Evolutionary conservation across 1,140 invertebrate species (phyloP), one percentile per base, ranked within the genome.

Genomic region (Pissodes strobi): DNA sequence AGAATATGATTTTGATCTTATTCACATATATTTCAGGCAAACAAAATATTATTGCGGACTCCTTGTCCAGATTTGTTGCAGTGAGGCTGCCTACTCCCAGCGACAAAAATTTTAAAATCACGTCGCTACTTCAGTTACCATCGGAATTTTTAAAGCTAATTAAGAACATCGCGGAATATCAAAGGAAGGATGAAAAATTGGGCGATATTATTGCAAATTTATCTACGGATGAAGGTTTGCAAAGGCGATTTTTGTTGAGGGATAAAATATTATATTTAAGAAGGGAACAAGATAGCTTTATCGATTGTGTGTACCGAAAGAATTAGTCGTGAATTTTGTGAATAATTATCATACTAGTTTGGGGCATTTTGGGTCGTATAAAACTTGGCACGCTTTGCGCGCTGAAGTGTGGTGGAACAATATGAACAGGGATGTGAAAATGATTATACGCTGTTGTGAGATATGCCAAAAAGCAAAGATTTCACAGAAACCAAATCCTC

Each of bases 281-380:
- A 25, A 6, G 51, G 13, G 13, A 17, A 10, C 17, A 34, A n/a
- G 51, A 53, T 6, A 25, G 27, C 8, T 30, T 53, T 53, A 27
- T 15, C 13, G 25, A 15, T 19, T 53, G 18, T 53, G 51, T 27
- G 8, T 53, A 15, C 51, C 27, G 8, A 53, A 17, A 53, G 19
- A n/a, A 30, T 25, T 53, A 53, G 30, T 25, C 6, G 12, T 13
- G 0, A 5, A 30, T 13, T 53, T 53, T 53, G 5, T 27, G n/a
- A 15, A 27, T 10, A 23, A 5, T 5, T 53, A 27, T 27, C 25
- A 27, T 27, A 9, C 3, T 3, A 27, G 4, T 27, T 9, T 27
- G 3, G 25, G 25, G 9, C 25, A 9, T 27, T 27, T 27, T 27
- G 25, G 3, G 3, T 27, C 25, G 9, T 27, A 27, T 9, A 27